Evolutionary conservation across 1,140 invertebrate genomes (phyloP).

Genomic region (Cephus cinctus): DNA sequence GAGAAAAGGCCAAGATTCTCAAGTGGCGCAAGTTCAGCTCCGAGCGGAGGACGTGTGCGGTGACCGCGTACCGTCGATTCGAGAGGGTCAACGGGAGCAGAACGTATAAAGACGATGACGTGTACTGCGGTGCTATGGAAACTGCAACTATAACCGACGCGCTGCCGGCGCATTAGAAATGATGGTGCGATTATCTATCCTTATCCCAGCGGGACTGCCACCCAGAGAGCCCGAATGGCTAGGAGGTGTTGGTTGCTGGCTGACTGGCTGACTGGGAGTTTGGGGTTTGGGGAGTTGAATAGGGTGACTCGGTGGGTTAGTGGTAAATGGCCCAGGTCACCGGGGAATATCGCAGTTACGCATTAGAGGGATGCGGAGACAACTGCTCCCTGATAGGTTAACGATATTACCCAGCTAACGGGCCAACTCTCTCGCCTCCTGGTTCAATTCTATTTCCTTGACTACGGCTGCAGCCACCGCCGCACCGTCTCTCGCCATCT

Average conservation of each 20-base stretch:
- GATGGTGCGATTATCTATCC: constrained; percentile 34
- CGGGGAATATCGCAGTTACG: constrained; percentile 38
- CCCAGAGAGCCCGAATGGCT: neutral
- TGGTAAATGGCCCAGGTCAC: constrained; percentile 38
- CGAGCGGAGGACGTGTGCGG: too few relatives aligned
- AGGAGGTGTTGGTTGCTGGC: neutral
- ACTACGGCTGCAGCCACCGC: too few relatives aligned
- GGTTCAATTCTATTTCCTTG: too few relatives aligned
- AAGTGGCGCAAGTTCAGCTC: too few relatives aligned
- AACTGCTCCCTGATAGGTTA: constrained; percentile 41
- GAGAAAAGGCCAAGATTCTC: too few relatives aligned
- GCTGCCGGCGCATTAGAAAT: constrained; percentile 30
- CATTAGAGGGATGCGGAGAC: constrained; percentile 31
- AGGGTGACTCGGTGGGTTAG: constrained; percentile 10
- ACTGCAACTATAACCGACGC: too few relatives aligned
- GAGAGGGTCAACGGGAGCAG: too few relatives aligned
- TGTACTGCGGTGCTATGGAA: too few relatives aligned
- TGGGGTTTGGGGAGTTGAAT: constrained; percentile 13
- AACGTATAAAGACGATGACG: too few relatives aligned
- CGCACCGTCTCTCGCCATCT: too few relatives aligned
- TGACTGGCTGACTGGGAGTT: neutral
- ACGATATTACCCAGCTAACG: constrained; percentile 37
- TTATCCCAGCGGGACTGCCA: constrained; percentile 21
- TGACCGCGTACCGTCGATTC: too few relatives aligned
- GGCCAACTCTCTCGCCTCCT: too few relatives aligned